Evolutionary conservation across 2,888 invertebrate genomes (phyloP).

Genomic region (Penaeus monodon): DNA sequence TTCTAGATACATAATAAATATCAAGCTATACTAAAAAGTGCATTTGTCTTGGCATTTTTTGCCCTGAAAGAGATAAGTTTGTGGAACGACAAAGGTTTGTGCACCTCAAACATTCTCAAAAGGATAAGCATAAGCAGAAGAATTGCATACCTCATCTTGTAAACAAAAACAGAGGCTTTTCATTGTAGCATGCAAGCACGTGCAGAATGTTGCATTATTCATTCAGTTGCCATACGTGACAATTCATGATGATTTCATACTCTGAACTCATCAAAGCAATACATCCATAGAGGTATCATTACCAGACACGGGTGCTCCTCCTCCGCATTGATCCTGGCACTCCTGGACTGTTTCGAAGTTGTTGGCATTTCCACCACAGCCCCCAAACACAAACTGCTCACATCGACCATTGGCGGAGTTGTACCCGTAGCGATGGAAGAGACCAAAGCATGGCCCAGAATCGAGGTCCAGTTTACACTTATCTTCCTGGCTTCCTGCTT

Average conservation of each 20-base stretch:
- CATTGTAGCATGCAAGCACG: too few relatives aligned
- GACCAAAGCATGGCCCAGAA: background rate
- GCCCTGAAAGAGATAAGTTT: too few relatives aligned
- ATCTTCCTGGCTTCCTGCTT: background rate
- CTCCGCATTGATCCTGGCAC: conserved; percentile 42
- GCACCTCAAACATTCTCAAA: too few relatives aligned
- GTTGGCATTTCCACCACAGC: conserved; percentile 47
- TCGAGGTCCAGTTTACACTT: background rate
- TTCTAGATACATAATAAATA: too few relatives aligned
- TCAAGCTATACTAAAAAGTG: too few relatives aligned
- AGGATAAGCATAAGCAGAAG: too few relatives aligned
- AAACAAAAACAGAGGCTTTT: too few relatives aligned
- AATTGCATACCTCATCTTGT: too few relatives aligned
- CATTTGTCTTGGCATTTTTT: too few relatives aligned
- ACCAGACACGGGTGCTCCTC: conserved; percentile 37
- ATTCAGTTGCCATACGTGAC: too few relatives aligned
- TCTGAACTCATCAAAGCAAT: background rate
- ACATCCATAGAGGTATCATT: background rate
- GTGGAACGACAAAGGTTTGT: too few relatives aligned
- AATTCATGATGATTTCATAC: background rate
- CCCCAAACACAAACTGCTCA: conserved; percentile 49
- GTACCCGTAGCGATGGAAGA: background rate
- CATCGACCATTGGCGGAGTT: conserved; percentile 32
- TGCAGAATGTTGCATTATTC: too few relatives aligned
- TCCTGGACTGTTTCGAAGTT: conserved; percentile 35